Evolutionary conservation across 2,888 invertebrate species (phyloP), one percentile per base, ranked within the genome.

Genomic region (Saturnia japonica): DNA sequence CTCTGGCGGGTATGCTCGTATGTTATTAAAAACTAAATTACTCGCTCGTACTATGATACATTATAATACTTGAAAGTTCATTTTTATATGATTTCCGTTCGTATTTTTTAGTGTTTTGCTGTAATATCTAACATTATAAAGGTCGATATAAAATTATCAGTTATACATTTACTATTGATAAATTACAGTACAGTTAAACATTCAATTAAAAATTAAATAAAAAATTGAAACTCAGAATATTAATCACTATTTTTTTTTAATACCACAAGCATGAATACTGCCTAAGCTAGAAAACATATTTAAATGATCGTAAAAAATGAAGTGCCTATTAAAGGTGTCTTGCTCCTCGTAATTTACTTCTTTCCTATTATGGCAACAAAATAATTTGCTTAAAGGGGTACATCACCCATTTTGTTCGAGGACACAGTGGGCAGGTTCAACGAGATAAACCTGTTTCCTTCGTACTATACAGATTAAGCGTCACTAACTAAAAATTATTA

Each of bases 331-430:
- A 86, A 84, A 84, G 85, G 80, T 75, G 80, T 75, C 76, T 82
- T 78, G 82, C 83, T 85, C 84, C 85, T 81, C 78, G 83, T 79
- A 82, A 82, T 82, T 82, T 84, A 83, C 80, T 84, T 80, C 78
- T 76, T 75, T 73, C 90, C 89, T 72, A 88, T 87, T 83, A 88
- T 80, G 91, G 91, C 77, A 84, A 83, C 84, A 85, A 85, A 84
- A 87, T 89, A 89, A 91, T 91, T 91, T 89, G 88, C 90, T 90
- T 88, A 86, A 60, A 28, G 28, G 12, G 83, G 6, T 6, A 83
- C 85, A 82, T 85, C 82, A 81, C 79, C 80, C 78, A 83, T 84
- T 86, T 85, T 81, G 85, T 85, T 81, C 85, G 81, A 85, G 81
- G 83, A 79, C 74, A 78, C 72, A 83, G 84, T 80, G 82, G 80